Evolutionary conservation across 1,140 invertebrate genomes (phyloP).

Genomic region (Littorina saxatilis): DNA sequence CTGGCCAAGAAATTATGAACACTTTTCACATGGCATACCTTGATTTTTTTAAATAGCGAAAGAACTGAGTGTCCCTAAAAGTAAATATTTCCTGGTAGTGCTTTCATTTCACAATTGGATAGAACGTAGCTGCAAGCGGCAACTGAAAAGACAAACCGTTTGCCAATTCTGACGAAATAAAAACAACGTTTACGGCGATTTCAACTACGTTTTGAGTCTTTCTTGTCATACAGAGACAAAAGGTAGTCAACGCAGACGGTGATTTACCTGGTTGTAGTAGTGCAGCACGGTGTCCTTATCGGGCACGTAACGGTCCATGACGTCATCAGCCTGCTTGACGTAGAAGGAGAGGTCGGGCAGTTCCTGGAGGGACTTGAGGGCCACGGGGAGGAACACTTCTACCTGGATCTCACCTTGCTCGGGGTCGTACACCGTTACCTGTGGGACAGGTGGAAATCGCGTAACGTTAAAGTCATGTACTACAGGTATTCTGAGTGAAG

Average conservation of each 20-base stretch:
- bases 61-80: too few relatives aligned
- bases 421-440: constrained; percentile 86
- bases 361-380: constrained; percentile 91
- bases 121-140: background rate
- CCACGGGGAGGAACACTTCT: constrained; percentile 91
- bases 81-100: background rate
- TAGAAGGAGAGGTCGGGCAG: constrained; percentile 80
- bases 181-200: background rate
- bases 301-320: constrained; percentile 39
- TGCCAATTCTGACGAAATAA: background rate
- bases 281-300: constrained; percentile 28
- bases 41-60: too few relatives aligned
- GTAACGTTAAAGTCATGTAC: too few relatives aligned
- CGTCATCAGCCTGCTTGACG: constrained; percentile 37
- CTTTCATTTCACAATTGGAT: background rate
- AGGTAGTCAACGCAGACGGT: background rate
- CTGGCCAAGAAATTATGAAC: too few relatives aligned
- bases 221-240: background rate
- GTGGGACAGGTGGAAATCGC: too few relatives aligned
- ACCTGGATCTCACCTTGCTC: constrained; percentile 85
- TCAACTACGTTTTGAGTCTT: background rate
- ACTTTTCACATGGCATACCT: too few relatives aligned
- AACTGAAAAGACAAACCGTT: background rate
- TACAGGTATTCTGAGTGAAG: too few relatives aligned
- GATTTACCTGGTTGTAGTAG: constrained; percentile 19